A percentile compares a stretch with the other conserved stretches of the same genome.
phyloP scores from a whole-genome alignment of 2,113 vertebrate genomes.

The Dasypus novemcinctus region DNA sequence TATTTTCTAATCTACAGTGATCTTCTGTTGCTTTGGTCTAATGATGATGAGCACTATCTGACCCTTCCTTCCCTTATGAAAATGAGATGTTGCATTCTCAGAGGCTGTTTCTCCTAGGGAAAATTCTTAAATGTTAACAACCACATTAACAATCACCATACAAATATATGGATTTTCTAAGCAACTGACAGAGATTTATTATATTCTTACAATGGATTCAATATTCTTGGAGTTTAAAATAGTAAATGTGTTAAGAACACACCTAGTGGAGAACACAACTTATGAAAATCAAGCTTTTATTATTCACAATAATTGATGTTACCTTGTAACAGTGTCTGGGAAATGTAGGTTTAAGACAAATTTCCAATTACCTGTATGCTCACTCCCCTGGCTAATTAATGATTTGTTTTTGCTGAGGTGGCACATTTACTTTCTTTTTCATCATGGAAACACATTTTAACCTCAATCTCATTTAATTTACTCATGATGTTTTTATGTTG shows the following conservation, averaged over 20 bases:
- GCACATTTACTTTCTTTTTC: background rate
- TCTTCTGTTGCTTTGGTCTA: background rate
- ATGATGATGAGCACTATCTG: background rate
- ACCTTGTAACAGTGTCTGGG: background rate
- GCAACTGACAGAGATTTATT: background rate
- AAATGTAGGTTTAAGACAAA: background rate
- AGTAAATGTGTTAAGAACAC: background rate
- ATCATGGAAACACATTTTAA: background rate
- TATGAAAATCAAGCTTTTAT: background rate
- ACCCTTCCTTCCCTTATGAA: background rate
- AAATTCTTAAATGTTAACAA: background rate
- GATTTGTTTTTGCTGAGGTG: background rate
- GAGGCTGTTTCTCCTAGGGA: background rate
- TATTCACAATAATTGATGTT: background rate
- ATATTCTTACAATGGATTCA: background rate
- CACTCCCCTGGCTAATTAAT: background rate
- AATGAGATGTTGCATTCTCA: constrained; percentile 25
- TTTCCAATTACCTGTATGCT: accelerated
- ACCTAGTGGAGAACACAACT: background rate
- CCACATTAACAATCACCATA: background rate
- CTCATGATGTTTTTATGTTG: background rate
- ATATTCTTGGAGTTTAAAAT: background rate
- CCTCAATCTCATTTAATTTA: background rate
- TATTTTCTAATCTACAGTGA: constrained; percentile 16
- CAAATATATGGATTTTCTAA: background rate